Percentiles rank a stretch among this genome's conserved stretches.
phyloP scores from a whole-genome alignment of 2,113 vertebrate species.

The Mustela nigripes region DNA sequence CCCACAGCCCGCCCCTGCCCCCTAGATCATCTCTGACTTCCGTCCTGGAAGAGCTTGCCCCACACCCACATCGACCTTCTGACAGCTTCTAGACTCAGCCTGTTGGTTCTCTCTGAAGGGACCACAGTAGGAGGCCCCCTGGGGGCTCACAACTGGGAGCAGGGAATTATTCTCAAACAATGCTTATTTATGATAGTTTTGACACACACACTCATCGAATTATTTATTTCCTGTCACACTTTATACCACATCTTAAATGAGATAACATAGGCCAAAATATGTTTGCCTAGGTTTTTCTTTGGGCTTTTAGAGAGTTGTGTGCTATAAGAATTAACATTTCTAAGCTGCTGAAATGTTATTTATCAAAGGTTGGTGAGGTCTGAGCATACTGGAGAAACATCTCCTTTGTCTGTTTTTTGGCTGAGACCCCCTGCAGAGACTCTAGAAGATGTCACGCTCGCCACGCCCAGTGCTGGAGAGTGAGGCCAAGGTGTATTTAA shows the following conservation, averaged over 20 bases:
- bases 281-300: slow-evolving; percentile 8
- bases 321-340: background rate
- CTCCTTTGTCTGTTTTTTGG: background rate
- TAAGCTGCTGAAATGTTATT: background rate
- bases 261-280: background rate
- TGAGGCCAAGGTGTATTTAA: background rate
- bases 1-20: background rate
- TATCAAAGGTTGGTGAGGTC: background rate
- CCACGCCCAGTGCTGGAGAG: background rate
- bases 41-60: background rate
- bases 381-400: background rate
- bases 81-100: background rate
- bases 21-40: background rate
- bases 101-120: background rate
- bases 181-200: background rate
- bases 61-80: background rate
- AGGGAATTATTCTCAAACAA: background rate
- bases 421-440: background rate
- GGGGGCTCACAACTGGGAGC: background rate
- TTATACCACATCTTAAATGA: slow-evolving; percentile 19
- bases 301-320: background rate
- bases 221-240: background rate
- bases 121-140: background rate
- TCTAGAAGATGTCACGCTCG: background rate
- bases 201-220: background rate